These are phyloP conservation scores for Drosophila subquinaria DNA, from an alignment of 2,888 invertebrate genomes.

Conservation along the genomic window DNA sequence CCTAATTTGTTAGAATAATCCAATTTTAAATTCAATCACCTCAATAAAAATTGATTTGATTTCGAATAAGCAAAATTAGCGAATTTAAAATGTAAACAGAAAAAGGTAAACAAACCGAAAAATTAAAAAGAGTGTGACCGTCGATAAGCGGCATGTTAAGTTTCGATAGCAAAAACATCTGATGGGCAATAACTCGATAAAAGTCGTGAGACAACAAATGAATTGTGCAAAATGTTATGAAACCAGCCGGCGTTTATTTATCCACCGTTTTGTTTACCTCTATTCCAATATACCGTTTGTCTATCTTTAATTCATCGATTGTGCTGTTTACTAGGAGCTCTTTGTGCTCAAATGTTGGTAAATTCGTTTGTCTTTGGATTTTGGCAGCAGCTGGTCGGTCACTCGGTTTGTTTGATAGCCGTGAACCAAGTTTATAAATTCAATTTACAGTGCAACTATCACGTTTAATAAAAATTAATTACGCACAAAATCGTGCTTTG, in stretches of 20 bases:
- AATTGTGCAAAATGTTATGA: constrained; percentile 51
- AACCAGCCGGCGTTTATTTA: constrained; percentile 47
- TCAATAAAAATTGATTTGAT: neutral
- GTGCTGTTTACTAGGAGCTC: constrained; percentile 13
- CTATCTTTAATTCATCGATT: constrained; percentile 16
- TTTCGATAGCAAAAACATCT: constrained; percentile 45
- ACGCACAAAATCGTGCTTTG: constrained; percentile 24
- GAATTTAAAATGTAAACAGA: constrained; percentile 42
- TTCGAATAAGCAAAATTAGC: too few relatives aligned
- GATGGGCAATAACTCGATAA: constrained; percentile 28
- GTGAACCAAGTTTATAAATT: constrained; percentile 1
- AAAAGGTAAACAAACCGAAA: constrained; percentile 47
- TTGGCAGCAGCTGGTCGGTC: constrained; percentile 8
- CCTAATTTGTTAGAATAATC: constrained; percentile 12
- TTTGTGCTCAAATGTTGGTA: constrained; percentile 22
- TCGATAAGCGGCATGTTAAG: constrained; percentile 13
- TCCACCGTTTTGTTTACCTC: constrained; percentile 38
- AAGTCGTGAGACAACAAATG: constrained; percentile 5
- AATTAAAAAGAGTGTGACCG: constrained; percentile 46
- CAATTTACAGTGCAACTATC: neutral
- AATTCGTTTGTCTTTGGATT: constrained; percentile 35
- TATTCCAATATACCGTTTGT: constrained; percentile 3
- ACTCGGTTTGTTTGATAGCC: neutral
- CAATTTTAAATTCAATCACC: constrained; percentile 7
- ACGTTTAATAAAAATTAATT: neutral